These are phyloP conservation scores for Astur gentilis DNA, from an alignment of 2,113 vertebrate genomes.

Conservation along the genomic window DNA sequence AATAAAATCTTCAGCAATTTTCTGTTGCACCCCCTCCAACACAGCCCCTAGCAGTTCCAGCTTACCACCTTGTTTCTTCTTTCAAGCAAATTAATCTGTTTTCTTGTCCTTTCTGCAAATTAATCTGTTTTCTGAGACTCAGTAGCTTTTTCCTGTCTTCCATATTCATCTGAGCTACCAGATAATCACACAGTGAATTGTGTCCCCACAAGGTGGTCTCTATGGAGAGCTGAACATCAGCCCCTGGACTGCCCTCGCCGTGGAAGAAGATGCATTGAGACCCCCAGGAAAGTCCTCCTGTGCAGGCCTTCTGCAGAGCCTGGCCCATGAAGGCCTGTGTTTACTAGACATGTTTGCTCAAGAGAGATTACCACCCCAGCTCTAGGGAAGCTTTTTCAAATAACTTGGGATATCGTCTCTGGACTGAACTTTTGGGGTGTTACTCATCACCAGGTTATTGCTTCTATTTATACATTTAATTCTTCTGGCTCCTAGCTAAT, in stretches of 20 bases:
- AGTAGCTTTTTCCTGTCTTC: background rate
- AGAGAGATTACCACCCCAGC: background rate
- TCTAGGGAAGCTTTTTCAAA: background rate
- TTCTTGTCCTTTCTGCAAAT: background rate
- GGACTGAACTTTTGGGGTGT: background rate
- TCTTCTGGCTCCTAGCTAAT: background rate
- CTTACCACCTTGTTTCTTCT: background rate
- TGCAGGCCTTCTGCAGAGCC: background rate
- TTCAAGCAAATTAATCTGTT: background rate
- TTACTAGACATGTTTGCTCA: background rate
- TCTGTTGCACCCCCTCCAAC: background rate
- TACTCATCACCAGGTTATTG: background rate
- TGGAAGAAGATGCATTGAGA: background rate
- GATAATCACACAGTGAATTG: background rate
- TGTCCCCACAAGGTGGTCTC: background rate
- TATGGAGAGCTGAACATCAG: background rate
- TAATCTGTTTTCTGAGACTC: background rate
- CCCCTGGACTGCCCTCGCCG: rapidly evolving
- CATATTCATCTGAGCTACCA: background rate
- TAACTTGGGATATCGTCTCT: background rate
- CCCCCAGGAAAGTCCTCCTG: background rate
- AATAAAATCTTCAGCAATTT: background rate
- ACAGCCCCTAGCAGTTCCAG: background rate
- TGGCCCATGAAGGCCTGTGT: background rate
- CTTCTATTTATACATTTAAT: background rate